These are phyloP conservation scores for Brachymystax lenok DNA, from an alignment of 2,797 vertebrate species.

Conservation along the genomic window DNA sequence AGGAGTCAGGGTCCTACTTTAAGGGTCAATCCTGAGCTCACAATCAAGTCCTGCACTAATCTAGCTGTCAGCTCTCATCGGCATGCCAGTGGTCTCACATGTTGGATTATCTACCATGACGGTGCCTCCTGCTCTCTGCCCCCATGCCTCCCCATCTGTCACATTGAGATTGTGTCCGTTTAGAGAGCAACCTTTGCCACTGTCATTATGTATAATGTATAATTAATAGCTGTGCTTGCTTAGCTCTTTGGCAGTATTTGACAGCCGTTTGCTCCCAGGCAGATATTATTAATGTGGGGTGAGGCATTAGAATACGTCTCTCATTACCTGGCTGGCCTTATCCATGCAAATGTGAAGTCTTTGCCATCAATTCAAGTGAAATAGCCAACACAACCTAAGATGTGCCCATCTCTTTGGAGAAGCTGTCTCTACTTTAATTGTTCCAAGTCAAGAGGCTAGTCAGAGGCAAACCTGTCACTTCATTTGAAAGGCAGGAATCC, in stretches of 20 bases:
- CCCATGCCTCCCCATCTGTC: not conserved
- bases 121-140: not conserved
- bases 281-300: not conserved
- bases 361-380: not conserved
- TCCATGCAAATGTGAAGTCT: too few relatives aligned
- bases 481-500: slow-evolving; percentile 19
- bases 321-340: not conserved
- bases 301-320: not conserved
- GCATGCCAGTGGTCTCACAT: too few relatives aligned
- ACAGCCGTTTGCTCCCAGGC: not conserved
- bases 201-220: not conserved
- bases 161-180: not conserved
- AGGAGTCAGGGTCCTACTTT: not conserved
- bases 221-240: not conserved
- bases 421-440: slow-evolving; percentile 1
- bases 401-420: not conserved
- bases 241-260: not conserved
- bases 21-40: not conserved
- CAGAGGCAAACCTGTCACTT: slow-evolving; percentile 25
- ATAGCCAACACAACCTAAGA: not conserved
- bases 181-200: not conserved
- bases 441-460: slow-evolving; percentile 10
- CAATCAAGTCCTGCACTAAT: not conserved
- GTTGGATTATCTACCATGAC: not conserved
- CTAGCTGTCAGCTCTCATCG: not conserved